Base-by-base conservation (phyloP, 2,113 vertebrate species). In the Pyrgilauda ruficollis region DNA sequence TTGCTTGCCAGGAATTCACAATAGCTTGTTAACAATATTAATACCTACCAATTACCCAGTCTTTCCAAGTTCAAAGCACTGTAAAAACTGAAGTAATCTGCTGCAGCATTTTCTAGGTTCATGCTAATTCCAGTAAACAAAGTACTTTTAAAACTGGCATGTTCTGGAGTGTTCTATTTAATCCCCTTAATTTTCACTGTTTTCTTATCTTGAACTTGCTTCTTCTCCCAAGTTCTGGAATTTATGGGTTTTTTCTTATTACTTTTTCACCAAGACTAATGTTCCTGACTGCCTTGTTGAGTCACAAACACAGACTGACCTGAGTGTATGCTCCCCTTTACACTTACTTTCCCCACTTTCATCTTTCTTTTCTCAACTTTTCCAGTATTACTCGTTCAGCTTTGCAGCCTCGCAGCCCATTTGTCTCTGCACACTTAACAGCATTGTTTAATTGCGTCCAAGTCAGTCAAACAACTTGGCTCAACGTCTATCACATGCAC, bases 1-100 rank as follows among this genome's bases (percentile, higher is more conserved):
- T 89, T 85, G 26, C 50, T 86, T 93, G 89, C 84, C 95, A 94
- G 75, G 72, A 90, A 94, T 80, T 84, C 78, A 47, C 0, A 4
- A 75, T 18, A 63, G 82, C 41, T 90, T 91, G 56, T 66, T 89
- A 87, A 44, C 73, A 59, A 67, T 67, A 70, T 74, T 92, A 90
- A 88, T 84, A 93, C 90, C 87, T 75, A 93, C 64, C 85, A 87
- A 96, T 96, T 94, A 90, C 27, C 24, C 20, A 33, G 46, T 10
- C 61, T 78, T 92, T 93, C 68, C 87, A 84, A 86, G 74, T 91
- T 87, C 64, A 93, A 93, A 96, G 73, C 47, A 28, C 59, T 95
- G 63, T 52, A 59, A 93, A 96, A 96, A 90, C 7, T 56, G 31
- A 89, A 96, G 85, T 92, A 86, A 87, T 76, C 39, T 69, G 47